Conservation (phyloP, 2,888 invertebrate genomes). For the Malacosoma neustria region DNA sequence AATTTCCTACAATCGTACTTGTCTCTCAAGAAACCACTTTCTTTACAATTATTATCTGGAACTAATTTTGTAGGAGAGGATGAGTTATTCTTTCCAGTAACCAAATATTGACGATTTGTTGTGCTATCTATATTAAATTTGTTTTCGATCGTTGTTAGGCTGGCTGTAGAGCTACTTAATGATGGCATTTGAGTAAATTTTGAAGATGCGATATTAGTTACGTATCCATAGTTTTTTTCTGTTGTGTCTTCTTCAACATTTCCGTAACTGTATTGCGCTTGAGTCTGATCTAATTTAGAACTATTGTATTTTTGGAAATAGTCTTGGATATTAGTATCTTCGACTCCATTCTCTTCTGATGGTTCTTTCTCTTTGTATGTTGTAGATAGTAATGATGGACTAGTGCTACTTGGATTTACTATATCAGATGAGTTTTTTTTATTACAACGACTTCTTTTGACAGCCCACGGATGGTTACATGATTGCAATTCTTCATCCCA, state of each 20-base stretch:
- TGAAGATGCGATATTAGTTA: not conserved
- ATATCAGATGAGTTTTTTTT: conserved; percentile 18
- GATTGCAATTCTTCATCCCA: conserved; percentile 83
- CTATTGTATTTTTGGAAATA: conserved; percentile 36
- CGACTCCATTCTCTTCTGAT: conserved; percentile 1
- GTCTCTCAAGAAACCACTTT: conserved; percentile 77
- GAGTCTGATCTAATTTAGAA: conserved; percentile 29
- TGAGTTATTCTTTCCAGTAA: not conserved
- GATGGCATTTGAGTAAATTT: not conserved
- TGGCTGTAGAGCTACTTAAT: not conserved
- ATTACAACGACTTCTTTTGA: conserved; percentile 54
- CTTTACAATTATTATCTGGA: conserved; percentile 10
- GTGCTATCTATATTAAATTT: not conserved
- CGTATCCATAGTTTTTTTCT: conserved; percentile 18
- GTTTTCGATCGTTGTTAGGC: not conserved
- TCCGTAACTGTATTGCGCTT: conserved; percentile 35
- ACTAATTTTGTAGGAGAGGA: not conserved
- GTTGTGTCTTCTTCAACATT: conserved; percentile 35
- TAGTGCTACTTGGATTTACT: not conserved
- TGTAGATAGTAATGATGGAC: not conserved
- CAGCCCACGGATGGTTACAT: conserved; percentile 83
- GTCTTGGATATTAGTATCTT: conserved; percentile 17
- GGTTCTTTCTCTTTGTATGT: not conserved
- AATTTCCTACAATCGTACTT: conserved; percentile 77
- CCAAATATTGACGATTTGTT: not conserved